Conservation (phyloP, 2,113 vertebrate genomes). For the Pitta sordida region DNA sequence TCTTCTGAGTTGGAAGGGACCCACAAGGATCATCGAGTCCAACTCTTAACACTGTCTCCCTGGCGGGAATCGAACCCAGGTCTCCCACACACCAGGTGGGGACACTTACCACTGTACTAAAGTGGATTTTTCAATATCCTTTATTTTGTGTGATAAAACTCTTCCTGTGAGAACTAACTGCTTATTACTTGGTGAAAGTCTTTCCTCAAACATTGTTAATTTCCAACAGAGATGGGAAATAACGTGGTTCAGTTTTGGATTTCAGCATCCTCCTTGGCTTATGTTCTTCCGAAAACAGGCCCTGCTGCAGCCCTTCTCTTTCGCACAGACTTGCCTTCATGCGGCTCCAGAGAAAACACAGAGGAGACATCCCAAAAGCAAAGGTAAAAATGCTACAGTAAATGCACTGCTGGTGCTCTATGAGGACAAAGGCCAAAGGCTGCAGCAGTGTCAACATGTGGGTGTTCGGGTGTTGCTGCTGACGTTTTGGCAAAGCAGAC, state of each 20-base stretch:
- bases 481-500: not conserved
- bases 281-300: not conserved
- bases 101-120: too few relatives aligned
- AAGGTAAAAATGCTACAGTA: not conserved
- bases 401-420: not conserved
- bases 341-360: accelerated
- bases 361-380: not conserved
- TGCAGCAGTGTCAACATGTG: accelerated
- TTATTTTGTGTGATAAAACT: not conserved
- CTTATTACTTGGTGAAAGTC: not conserved
- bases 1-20: too few relatives aligned
- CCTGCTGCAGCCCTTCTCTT: not conserved
- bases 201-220: not conserved
- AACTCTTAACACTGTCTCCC: too few relatives aligned
- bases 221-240: not conserved
- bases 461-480: not conserved
- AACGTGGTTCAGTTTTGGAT: not conserved
- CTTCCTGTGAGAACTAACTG: not conserved
- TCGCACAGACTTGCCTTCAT: not conserved
- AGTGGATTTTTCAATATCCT: too few relatives aligned
- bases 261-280: not conserved
- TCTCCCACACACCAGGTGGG: too few relatives aligned
- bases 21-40: too few relatives aligned
- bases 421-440: not conserved
- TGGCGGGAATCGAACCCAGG: too few relatives aligned